phyloP scores from a whole-genome alignment of 2,797 vertebrate genomes.

The Poliocrania exsul region DNA sequence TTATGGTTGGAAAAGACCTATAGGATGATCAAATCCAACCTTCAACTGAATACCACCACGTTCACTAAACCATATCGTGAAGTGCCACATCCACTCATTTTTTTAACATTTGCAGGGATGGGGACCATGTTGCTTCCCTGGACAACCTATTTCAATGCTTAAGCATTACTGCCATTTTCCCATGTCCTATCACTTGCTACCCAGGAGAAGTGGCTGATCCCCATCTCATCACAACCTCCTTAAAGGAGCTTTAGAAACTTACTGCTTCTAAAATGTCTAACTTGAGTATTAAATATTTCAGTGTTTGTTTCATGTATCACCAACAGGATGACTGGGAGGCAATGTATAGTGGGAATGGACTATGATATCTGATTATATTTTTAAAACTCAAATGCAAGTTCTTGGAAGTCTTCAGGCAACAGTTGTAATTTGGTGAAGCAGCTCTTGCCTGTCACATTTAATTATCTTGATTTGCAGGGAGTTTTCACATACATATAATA shows the following conservation, averaged over 20 bases:
- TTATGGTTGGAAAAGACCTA: background rate
- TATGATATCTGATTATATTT: background rate
- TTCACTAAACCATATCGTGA: background rate
- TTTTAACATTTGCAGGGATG: background rate
- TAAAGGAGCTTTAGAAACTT: background rate
- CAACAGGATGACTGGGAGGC: background rate
- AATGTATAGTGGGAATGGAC: background rate
- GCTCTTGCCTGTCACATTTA: background rate
- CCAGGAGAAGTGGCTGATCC: background rate
- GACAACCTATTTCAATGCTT: background rate
- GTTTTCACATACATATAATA: background rate
- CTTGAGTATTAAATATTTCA: background rate
- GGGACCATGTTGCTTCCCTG: fast-evolving
- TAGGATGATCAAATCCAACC: background rate
- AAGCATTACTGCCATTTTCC: background rate
- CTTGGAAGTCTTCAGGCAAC: background rate
- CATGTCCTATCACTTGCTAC: background rate
- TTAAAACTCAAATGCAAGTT: background rate
- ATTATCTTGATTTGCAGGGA: background rate
- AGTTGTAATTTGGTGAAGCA: background rate
- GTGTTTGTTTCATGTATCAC: background rate
- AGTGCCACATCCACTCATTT: background rate
- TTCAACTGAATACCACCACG: background rate
- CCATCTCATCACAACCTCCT: background rate
- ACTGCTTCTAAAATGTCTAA: background rate